phyloP scores from a whole-genome alignment of 2,797 vertebrate species.

The Intellagama lesueurii region DNA sequence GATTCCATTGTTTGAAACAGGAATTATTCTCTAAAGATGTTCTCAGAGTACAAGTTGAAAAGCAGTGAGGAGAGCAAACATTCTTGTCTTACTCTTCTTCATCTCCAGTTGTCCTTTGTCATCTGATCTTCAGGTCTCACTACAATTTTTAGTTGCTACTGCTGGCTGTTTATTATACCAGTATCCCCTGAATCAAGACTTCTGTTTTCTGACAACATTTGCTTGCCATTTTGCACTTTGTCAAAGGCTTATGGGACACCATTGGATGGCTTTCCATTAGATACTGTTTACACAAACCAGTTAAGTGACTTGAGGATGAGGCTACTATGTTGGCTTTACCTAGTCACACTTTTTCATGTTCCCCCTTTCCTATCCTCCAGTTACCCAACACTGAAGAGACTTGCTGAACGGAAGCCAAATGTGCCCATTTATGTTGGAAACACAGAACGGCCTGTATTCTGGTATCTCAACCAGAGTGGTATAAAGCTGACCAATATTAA shows the following conservation, averaged over 20 bases:
- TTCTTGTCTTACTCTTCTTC: too few species aligned
- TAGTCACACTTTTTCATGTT: not conserved
- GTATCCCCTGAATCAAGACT: too few species aligned
- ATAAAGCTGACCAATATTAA: slow-evolving; percentile 83
- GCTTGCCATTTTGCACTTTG: too few species aligned
- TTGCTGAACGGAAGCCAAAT: slow-evolving; percentile 78
- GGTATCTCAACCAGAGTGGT: slow-evolving; percentile 80
- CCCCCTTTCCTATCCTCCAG: slow-evolving; percentile 61
- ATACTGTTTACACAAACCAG: not conserved
- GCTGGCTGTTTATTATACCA: too few species aligned
- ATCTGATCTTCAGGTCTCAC: too few species aligned
- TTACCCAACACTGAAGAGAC: slow-evolving; percentile 80
- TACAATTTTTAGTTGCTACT: too few species aligned
- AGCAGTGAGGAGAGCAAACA: too few species aligned
- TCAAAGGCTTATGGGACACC: not conserved
- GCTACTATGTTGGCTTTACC: not conserved
- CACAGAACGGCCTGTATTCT: slow-evolving; percentile 84
- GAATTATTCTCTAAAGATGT: too few species aligned
- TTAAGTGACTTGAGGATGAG: not conserved
- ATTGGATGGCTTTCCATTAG: not conserved
- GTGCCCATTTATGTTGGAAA: slow-evolving; percentile 85
- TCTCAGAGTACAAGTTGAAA: too few species aligned
- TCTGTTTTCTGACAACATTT: too few species aligned
- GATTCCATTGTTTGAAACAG: too few species aligned
- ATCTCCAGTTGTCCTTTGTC: too few species aligned